A percentile compares a stretch with the other conserved stretches of the same genome.
These are phyloP conservation scores for Trichonephila clavipes DNA, from an alignment of 1,140 invertebrate genomes.

Conservation along the genomic window DNA sequence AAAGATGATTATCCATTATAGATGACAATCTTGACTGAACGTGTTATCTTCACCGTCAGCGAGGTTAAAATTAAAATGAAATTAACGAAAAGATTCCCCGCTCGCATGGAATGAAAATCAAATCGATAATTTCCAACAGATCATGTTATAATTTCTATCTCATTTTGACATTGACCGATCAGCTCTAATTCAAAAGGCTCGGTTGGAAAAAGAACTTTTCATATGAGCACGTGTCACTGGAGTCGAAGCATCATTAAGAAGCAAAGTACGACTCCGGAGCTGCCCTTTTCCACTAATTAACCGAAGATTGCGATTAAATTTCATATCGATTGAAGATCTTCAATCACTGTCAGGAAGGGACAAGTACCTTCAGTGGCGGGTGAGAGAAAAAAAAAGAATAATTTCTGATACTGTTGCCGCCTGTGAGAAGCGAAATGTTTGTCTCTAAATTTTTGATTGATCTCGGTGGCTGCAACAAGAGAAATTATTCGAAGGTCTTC, in stretches of 20 bases:
- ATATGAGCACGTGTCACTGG: not conserved
- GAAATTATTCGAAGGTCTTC: constrained; percentile 36
- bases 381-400: not conserved
- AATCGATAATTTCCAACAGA: not conserved
- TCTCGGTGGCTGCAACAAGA: constrained; percentile 48
- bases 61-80: not conserved
- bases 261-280: not conserved
- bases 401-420: constrained; percentile 12
- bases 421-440: constrained; percentile 15
- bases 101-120: not conserved
- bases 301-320: constrained; percentile 46
- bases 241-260: not conserved
- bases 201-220: not conserved
- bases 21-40: not conserved
- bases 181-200: not conserved
- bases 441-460: constrained; percentile 63
- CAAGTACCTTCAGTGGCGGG: not conserved
- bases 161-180: constrained; percentile 62
- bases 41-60: not conserved
- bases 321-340: constrained; percentile 29
- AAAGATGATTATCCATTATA: not conserved
- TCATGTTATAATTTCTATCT: not conserved
- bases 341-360: constrained; percentile 37
- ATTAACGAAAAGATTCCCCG: not conserved
- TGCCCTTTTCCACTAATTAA: constrained; percentile 40